Base-by-base conservation (phyloP, 2,888 invertebrate species). In the Pristionchus entomophagus region DNA sequence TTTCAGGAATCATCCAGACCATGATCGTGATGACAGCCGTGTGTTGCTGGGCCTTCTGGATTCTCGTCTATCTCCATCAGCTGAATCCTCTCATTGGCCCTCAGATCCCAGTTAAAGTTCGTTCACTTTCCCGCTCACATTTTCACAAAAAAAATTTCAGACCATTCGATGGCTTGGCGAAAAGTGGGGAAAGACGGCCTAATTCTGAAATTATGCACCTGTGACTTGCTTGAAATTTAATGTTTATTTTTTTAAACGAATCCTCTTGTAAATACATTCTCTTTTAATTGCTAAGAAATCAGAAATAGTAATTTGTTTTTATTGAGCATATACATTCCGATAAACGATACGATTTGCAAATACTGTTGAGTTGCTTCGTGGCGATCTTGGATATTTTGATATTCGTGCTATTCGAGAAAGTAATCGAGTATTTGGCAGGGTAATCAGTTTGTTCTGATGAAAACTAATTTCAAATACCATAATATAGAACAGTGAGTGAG, bases 51-150 rank as follows among this genome's bases (percentile, higher is more conserved):
- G 86, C 94, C 85, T 94, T 94, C 93, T 95, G 94, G 94, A 91
- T 95, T 26, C 93, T 94, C 89, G 94, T 94, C 26, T 94, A 93
- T 90, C 92, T 95, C 73, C 94, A 94, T 90, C 94, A 95, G 90
- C 89, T 95, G 83, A 94, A 95, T 89, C 94, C 94, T 22, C 91
- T 94, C 86, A 93, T 94, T 89, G 94, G 94, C 14, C 94, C 94
- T 78, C 94, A 94, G 88, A 89, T 94, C 32, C 90, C 91, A 49
- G 93, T 93, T 53, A 91, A n/a, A n/a, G n/a, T n/a, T n/a, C n/a
- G n/a, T n/a, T n/a, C n/a, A n/a, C n/a, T n/a, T n/a, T n/a, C n/a
- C n/a, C n/a, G n/a, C n/a, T n/a, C n/a, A n/a, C n/a, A n/a, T n/a
- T n/a, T n/a, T n/a, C n/a, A n/a, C n/a, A n/a, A n/a, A n/a, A n/a